These are phyloP conservation scores for Drosophila quadrilineata DNA, from an alignment of 1,140 invertebrate genomes.

Conservation along the genomic window DNA sequence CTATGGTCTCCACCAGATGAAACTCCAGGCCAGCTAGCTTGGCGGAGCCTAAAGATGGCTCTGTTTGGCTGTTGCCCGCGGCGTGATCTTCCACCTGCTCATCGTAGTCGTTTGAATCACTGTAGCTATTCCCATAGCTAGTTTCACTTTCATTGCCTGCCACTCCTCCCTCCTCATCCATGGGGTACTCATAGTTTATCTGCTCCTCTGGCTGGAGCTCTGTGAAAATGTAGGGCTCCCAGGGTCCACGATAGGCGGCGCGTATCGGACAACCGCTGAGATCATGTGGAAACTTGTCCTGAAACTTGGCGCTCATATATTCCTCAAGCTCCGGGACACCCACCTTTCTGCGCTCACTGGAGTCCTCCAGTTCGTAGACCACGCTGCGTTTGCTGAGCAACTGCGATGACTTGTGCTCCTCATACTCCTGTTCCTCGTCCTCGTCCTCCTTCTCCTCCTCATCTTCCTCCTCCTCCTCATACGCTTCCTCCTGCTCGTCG, in stretches of 20 bases:
- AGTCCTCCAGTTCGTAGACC: not conserved
- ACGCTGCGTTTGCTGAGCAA: no score
- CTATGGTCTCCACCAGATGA: constrained; percentile 69
- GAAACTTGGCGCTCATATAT: constrained; percentile 47
- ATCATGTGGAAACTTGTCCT: constrained; percentile 69
- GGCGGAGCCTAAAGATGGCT: not conserved
- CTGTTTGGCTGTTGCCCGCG: not conserved
- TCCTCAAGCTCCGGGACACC: constrained; percentile 46
- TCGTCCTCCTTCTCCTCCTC: not conserved
- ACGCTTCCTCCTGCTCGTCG: constrained; percentile 2
- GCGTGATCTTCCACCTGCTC: not conserved
- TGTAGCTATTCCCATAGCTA: constrained; percentile 5
- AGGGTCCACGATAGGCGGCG: constrained; percentile 62
- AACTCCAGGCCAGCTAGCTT: constrained; percentile 64
- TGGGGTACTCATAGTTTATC: not conserved
- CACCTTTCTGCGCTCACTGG: not conserved
- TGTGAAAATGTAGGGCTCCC: constrained; percentile 76
- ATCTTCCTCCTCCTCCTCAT: constrained; percentile 13
- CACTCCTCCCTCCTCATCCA: constrained; percentile 2
- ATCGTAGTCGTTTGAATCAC: constrained; percentile 11
- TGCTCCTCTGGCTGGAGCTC: not conserved
- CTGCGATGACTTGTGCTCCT: no score
- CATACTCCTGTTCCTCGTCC: not conserved
- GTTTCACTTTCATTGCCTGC: not conserved
- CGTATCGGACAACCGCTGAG: constrained; percentile 68